Evolutionary conservation across 2,113 vertebrate species (phyloP), one percentile per base, ranked within the genome.

Genomic region (Xenotilapia flavipinnis): DNA sequence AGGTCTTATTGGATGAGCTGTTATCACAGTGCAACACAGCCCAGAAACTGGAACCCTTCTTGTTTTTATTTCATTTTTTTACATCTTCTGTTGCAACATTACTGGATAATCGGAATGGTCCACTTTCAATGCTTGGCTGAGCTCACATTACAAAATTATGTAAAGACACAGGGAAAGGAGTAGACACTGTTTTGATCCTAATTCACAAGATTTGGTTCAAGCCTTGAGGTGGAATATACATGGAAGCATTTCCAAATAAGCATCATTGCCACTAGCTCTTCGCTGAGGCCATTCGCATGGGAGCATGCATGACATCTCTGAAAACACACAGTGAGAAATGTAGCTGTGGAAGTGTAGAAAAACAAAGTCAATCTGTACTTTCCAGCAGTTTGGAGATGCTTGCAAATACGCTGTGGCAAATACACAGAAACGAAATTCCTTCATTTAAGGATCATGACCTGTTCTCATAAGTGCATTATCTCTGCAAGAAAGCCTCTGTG

Each of bases 381-480:
- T 86, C 54, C 88, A 88, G 84, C 88, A 90, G 77, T 84, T 89
- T 90, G 85, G 87, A 93, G 89, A 86, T 55, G 88, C 87, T 92
- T 91, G 73, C 87, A 83, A 86, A 94, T 26, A 77, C 4, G 11
- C 82, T 26, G 17, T 84, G 38, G 86, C 91, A 81, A 91, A 94
- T 26, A 89, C 84, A 88, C 87, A 81, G 28, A 51, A 91, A 92
- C 79, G 19, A 94, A 95, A 93, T 93, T 93, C 90, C 89, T 92
- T 94, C 90, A 95, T 94, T 95, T 93, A 92, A 87, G 58, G 95
- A 94, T 95, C 94, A 92, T 90, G 94, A 94, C 94, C 93, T 92
- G 91, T 90, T 95, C 92, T 92, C 91, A 92, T 84, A 91, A 93
- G 88, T 90, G 91, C 92, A 95, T 96, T 96, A 97, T 96, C 96